These are phyloP conservation scores for Coregonus clupeaformis DNA, from an alignment of 2,113 vertebrate genomes.

Conservation along the genomic window DNA sequence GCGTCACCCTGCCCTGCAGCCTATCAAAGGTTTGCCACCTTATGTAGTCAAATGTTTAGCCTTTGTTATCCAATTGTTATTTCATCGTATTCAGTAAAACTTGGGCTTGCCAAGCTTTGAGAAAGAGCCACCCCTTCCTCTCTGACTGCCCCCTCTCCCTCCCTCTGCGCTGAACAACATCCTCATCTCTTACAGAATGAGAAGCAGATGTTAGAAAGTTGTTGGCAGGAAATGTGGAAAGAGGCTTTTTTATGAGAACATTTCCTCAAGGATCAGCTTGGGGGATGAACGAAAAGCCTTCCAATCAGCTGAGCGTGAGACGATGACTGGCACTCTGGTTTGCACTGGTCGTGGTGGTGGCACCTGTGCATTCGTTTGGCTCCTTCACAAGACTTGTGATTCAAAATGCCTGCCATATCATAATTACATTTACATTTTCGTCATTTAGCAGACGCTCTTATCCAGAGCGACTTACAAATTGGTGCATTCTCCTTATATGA, in stretches of 20 bases:
- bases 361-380: not conserved
- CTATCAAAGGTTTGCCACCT: not conserved
- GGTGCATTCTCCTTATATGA: too few relatives aligned
- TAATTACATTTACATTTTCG: too few relatives aligned
- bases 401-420: not conserved
- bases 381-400: not conserved
- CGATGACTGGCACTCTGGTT: not conserved
- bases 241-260: slow-evolving; percentile 10
- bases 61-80: not conserved
- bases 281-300: slow-evolving; percentile 18
- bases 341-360: not conserved
- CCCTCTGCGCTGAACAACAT: slow-evolving; percentile 51
- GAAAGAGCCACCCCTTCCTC: slow-evolving; percentile 36
- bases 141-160: slow-evolving; percentile 20
- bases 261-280: slow-evolving; percentile 34
- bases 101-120: slow-evolving; percentile 47
- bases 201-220: slow-evolving; percentile 74
- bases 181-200: slow-evolving; percentile 64
- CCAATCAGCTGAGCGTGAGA: not conserved
- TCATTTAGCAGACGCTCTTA: too few relatives aligned
- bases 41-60: not conserved
- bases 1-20: too few relatives aligned
- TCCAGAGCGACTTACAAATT: too few relatives aligned
- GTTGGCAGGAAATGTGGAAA: slow-evolving; percentile 43
- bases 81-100: not conserved